Base-by-base conservation (phyloP, 2,113 vertebrate species). In the Sinocyclocheilus rhinocerous region DNA sequence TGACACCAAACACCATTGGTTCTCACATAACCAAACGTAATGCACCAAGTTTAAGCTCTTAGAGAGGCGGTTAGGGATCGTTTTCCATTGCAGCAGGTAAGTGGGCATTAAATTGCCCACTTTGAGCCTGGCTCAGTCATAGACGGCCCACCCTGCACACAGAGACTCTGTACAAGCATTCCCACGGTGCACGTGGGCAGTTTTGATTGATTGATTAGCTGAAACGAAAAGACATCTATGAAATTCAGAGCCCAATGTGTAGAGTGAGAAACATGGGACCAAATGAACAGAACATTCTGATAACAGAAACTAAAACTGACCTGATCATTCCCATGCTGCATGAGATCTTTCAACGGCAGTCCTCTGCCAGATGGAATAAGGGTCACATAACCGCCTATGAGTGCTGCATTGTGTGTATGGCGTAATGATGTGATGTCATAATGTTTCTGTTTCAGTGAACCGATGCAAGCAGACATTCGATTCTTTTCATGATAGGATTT, bases 321-420 rank as follows among this genome's bases (percentile, higher is more conserved):
- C 83, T 45, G 80, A 70, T 81, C 59, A 75, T 86, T 90, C 89
- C 84, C 89, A 87, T 89, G 89, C 87, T 86, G 87, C 84, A 83
- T 83, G 80, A 42, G 81, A 81, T 89, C 76, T 87, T 85, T 87
- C 77, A 82, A 65, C 57, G 36, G 83, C 78, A 48, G 76, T 61
- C 84, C 50, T 80, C 76, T 87, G 85, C 85, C 87, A 88, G 88
- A 89, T 84, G 81, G 80, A 87, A 79, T 77, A 87, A 87, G 89
- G 73, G 80, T 88, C 78, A 83, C 79, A 59, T 80, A 87, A 79
- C 67, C 70, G 75, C 81, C 15, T 12, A 69, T 78, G 81, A 87
- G 69, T 65, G 70, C 55, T 82, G 57, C 69, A 84, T 4, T 78
- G 73, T 76, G 83, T 73, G 52, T 72, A 65, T 22, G 18, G 65